Evolutionary conservation across 37 sponge, comb jelly and placozoan genomes (phyloP).

Genomic region (Trichoplax adhaerens): DNA sequence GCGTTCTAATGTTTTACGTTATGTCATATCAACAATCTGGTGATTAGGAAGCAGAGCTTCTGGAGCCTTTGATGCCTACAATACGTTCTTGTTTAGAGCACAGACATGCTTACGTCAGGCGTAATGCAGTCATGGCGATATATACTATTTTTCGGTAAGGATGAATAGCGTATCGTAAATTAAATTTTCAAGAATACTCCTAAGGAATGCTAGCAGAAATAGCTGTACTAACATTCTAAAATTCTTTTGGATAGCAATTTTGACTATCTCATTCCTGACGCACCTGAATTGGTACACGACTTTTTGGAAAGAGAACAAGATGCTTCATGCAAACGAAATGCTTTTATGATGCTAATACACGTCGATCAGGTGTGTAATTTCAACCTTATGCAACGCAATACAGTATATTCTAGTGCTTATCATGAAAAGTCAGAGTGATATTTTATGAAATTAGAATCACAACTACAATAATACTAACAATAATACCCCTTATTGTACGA

Average conservation of each 20-base stretch:
- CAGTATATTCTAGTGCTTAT: too few relatives aligned
- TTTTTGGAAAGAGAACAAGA: conserved; percentile 93
- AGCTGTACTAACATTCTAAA: background rate
- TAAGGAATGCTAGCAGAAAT: background rate
- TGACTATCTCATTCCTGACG: conserved; percentile 87
- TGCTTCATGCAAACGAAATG: conserved; percentile 96
- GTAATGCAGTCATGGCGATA: conserved; percentile 97
- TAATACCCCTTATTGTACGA: too few relatives aligned
- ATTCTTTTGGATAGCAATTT: conserved; percentile 41
- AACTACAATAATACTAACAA: too few relatives aligned
- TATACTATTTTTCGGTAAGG: conserved; percentile 88
- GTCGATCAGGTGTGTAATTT: conserved; percentile 51
- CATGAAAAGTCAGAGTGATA: too few relatives aligned
- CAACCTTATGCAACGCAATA: background rate
- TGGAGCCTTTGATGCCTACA: conserved; percentile 98
- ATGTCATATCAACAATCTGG: too few relatives aligned
- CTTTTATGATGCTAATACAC: conserved; percentile 99
- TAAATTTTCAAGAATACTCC: background rate
- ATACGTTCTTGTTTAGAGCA: conserved; percentile 90
- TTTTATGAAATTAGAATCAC: too few relatives aligned
- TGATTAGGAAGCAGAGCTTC: conserved; percentile 70
- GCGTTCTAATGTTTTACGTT: too few relatives aligned
- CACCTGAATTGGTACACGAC: conserved; percentile 88
- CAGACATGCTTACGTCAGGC: conserved; percentile 90
- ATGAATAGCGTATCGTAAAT: background rate